Conservation (phyloP, 2,888 invertebrate species). For the Aphidius colemani region DNA sequence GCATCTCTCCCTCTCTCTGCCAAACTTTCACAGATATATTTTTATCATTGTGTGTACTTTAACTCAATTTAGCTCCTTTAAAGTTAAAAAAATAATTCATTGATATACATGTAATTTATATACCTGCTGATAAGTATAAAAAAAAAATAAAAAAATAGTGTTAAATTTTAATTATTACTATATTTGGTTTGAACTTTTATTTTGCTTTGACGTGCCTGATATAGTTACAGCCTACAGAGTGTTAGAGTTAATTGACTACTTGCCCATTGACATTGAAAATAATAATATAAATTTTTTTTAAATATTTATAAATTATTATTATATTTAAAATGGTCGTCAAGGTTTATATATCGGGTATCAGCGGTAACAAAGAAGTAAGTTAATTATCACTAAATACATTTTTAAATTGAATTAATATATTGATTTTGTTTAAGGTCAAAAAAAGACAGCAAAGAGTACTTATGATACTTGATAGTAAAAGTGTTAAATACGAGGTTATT, state of each 20-base stretch:
- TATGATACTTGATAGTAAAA: slow-evolving; percentile 92
- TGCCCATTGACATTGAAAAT: too few species aligned
- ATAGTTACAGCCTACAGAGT: too few species aligned
- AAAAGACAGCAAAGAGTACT: slow-evolving; percentile 92
- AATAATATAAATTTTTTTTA: too few species aligned
- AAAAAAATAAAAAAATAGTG: too few species aligned
- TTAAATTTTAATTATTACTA: too few species aligned
- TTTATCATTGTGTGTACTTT: background rate
- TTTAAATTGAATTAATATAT: slow-evolving; percentile 7
- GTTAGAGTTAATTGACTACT: too few species aligned
- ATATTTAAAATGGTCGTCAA: slow-evolving; percentile 77
- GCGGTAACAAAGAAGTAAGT: slow-evolving; percentile 91
- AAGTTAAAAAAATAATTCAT: background rate
- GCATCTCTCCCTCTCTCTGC: background rate
- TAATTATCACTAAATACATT: background rate
- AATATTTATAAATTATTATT: too few species aligned
- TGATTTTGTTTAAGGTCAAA: slow-evolving; percentile 74
- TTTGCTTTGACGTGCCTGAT: too few species aligned
- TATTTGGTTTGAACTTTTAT: too few species aligned
- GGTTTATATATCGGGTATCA: slow-evolving; percentile 90
- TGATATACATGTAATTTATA: too few species aligned
- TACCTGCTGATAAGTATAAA: too few species aligned
- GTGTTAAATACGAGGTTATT: slow-evolving; percentile 84
- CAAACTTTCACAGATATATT: background rate
- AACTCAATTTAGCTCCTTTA: background rate